Conservation (phyloP, 2,888 invertebrate genomes). For the Pheosia tremula region DNA sequence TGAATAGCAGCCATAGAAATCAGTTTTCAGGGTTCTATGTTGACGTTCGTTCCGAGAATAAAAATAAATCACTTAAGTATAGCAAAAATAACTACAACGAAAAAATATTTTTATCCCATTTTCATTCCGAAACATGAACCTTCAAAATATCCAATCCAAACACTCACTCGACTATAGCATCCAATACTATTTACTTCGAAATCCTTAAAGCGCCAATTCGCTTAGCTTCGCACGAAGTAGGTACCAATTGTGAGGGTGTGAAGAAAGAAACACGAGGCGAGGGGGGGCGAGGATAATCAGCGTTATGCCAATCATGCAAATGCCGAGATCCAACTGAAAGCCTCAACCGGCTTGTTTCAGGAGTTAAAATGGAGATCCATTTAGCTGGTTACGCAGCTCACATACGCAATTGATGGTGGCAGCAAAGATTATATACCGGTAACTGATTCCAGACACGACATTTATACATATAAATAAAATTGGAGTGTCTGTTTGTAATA, state of each 20-base stretch:
- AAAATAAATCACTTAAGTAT: too few species aligned
- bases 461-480: background rate
- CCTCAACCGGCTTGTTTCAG: constrained; percentile 83
- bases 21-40: too few species aligned
- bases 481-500: too few species aligned
- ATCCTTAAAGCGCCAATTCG: constrained; percentile 49
- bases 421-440: constrained; percentile 49
- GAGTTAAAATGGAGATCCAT: constrained; percentile 85
- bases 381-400: constrained; percentile 80
- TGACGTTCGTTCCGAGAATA: too few species aligned
- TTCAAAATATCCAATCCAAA: background rate
- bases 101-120: background rate
- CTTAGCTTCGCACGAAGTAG: constrained; percentile 33
- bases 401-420: constrained; percentile 78
- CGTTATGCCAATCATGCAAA: constrained; percentile 84
- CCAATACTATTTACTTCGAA: constrained; percentile 6
- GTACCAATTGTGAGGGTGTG: constrained; percentile 14
- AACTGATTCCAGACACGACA: constrained; percentile 20
- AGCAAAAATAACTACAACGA: too few species aligned
- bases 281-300: constrained; percentile 66
- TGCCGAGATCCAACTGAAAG: constrained; percentile 83
- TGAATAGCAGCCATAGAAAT: too few species aligned
- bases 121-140: background rate
- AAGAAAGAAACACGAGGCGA: constrained; percentile 30
- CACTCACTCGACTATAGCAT: constrained; percentile 3